Base-by-base conservation (phyloP, 1,140 invertebrate genomes). In the Leptopilina clavipes region DNA sequence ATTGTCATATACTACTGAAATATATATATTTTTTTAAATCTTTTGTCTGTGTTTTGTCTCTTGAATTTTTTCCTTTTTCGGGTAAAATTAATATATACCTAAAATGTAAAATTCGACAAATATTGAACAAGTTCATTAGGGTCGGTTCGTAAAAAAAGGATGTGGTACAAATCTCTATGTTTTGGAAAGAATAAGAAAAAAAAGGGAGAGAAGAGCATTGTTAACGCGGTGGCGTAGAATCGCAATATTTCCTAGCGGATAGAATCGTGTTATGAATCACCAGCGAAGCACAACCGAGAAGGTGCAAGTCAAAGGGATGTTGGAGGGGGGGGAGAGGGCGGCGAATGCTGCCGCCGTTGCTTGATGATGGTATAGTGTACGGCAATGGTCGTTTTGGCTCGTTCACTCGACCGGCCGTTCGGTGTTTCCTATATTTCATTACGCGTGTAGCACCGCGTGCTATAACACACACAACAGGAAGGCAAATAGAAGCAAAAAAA, bases 381-480 rank as follows among this genome's bases (percentile, higher is more conserved):
- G 77, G 77, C 77, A 76, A 76, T 77, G 77, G 80, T 70, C 76
- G 76, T 77, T 81, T 44, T 65, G 56, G 56, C 56, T 65, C 56
- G 19, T 65, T 31, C 22, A 65, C 56, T 14, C 11, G 6, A 31
- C 56, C 11, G 14, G 56, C 22, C 56, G 56, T 19, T 65, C 22
- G 80, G 77, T 74, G 77, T 82, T 78, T 79, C 78, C 77, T 76
- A 82, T 82, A 82, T 79, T 79, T 79, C 81, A 82, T 79, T 82
- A 79, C 73, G 71, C 73, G 73, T 75, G 76, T 78, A 82, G 81
- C 5, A 40, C 78, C 76, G 72, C 65, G 76, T 73, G 76, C 78
- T 79, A 79, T 82, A 82, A 82, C 80, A 79, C 79, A n/a, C n/a
- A 79, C 75, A 79, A 82, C 78, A 79, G 74, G 78, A 82, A 79